Evolutionary conservation across 92 coral and sea anemone species (phyloP).

Genomic region (Bergia puertoricense): DNA sequence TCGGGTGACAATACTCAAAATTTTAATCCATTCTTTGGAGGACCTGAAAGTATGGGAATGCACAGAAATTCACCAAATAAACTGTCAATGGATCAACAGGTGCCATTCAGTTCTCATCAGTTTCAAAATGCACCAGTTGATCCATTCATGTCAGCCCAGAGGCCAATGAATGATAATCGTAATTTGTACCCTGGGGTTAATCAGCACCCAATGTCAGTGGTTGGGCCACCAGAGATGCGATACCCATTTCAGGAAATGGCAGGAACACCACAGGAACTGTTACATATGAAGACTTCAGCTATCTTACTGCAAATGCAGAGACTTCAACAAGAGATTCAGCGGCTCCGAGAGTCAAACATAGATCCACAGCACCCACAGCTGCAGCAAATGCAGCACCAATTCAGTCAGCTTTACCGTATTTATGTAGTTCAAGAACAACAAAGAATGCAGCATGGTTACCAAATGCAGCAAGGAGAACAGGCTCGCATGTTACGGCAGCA

Average conservation of each 20-base stretch:
- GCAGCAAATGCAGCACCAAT: constrained; percentile 92
- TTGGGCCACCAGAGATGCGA: constrained; percentile 64
- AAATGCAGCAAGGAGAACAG: constrained; percentile 78
- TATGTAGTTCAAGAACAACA: constrained; percentile 90
- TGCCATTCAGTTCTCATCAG: constrained; percentile 59
- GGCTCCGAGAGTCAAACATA: constrained; percentile 85
- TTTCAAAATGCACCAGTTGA: constrained; percentile 53
- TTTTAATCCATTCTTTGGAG: constrained; percentile 64
- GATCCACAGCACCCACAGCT: constrained; percentile 76
- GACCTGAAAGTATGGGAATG: constrained; percentile 66
- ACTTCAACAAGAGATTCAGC: constrained; percentile 94
- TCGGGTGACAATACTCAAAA: constrained; percentile 54
- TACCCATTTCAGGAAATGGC: constrained; percentile 74
- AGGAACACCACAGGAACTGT: constrained; percentile 61
- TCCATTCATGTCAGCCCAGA: constrained; percentile 53
- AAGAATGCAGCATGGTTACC: constrained; percentile 80
- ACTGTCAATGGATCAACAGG: constrained; percentile 58
- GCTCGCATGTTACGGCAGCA: constrained; percentile 76
- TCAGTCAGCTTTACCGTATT: constrained; percentile 84
- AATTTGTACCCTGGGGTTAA: constrained; percentile 58
- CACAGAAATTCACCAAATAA: constrained; percentile 67
- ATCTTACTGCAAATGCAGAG: constrained; percentile 93
- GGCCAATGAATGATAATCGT: constrained; percentile 50
- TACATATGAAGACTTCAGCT: constrained; percentile 91
- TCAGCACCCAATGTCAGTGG: constrained; percentile 57